Evolutionary conservation across 2,888 invertebrate genomes (phyloP).

Genomic region (Troides oblongomaculatus): DNA sequence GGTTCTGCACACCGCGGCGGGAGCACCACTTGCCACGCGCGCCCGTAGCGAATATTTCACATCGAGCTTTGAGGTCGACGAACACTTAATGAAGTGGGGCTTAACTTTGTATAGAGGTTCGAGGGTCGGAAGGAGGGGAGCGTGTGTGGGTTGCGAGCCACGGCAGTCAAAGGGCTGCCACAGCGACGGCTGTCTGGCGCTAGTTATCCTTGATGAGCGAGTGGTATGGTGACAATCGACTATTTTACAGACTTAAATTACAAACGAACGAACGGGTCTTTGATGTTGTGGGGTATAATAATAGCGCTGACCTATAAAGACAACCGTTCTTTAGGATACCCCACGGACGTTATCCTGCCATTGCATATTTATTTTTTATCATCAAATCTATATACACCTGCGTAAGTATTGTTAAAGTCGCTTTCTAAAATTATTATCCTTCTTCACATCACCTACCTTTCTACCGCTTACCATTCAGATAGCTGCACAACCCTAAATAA

Average conservation of each 20-base stretch:
- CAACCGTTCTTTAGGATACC: too few relatives aligned
- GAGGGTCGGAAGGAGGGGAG: constrained; percentile 20
- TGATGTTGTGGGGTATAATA: too few relatives aligned
- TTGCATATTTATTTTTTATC: too few relatives aligned
- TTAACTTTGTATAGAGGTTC: constrained; percentile 22
- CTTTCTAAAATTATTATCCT: too few relatives aligned
- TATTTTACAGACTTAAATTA: background rate
- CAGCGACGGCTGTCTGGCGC: constrained; percentile 1
- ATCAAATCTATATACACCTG: too few relatives aligned
- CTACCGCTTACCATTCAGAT: too few relatives aligned
- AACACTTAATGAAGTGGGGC: constrained; percentile 23
- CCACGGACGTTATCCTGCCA: too few relatives aligned
- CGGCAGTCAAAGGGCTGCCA: constrained; percentile 22
- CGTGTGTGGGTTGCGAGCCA: constrained; percentile 20
- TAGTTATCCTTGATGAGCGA: constrained; percentile 11
- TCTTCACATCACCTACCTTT: too few relatives aligned
- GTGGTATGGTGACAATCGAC: background rate
- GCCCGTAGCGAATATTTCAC: constrained; percentile 11
- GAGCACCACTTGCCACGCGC: background rate
- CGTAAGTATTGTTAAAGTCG: too few relatives aligned
- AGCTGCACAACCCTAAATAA: too few relatives aligned
- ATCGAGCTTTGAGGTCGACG: constrained; percentile 13
- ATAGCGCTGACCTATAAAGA: background rate
- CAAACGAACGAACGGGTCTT: too few relatives aligned
- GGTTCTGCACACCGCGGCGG: background rate